Percentiles rank a stretch among this genome's conserved stretches.
phyloP scores from a whole-genome alignment of 1,140 invertebrate species.

The Anoplophora glabripennis region DNA sequence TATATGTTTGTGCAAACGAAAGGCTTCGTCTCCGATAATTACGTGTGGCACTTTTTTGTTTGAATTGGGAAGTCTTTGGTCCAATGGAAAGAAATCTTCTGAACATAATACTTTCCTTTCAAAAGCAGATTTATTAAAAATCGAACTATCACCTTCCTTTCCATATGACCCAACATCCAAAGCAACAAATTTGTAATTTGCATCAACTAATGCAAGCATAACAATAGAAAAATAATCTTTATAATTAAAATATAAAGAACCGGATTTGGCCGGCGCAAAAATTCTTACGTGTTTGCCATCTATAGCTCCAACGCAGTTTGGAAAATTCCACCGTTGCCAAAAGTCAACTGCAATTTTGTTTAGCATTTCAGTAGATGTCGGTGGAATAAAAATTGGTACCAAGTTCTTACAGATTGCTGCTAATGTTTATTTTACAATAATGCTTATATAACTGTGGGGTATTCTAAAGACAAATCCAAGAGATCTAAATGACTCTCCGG shows the following conservation, averaged over 20 bases:
- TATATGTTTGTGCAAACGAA: constrained; percentile 14
- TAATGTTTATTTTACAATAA: constrained; percentile 18
- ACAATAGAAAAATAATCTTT: constrained; percentile 45
- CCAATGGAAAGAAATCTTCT: constrained; percentile 27
- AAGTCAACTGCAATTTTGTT: constrained; percentile 1
- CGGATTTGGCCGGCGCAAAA: background rate
- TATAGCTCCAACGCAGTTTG: constrained; percentile 16
- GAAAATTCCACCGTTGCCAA: constrained; percentile 10
- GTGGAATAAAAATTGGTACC: constrained; percentile 21
- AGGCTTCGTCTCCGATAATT: constrained; percentile 21
- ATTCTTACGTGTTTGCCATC: constrained; percentile 19
- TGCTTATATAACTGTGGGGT: constrained; percentile 21
- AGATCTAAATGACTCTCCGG: constrained; percentile 22
- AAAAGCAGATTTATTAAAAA: constrained; percentile 21
- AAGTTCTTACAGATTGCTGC: constrained; percentile 20
- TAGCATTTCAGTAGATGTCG: constrained; percentile 1
- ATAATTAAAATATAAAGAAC: constrained; percentile 36
- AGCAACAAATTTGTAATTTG: constrained; percentile 45
- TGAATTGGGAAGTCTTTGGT: constrained; percentile 30
- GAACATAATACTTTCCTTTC: constrained; percentile 9
- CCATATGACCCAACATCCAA: constrained; percentile 50
- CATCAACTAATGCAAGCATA: constrained; percentile 47
- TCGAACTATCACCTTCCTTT: constrained; percentile 29
- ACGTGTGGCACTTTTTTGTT: constrained; percentile 17
- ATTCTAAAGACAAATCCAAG: constrained; percentile 26